phyloP scores from a whole-genome alignment of 2,888 invertebrate genomes.

The Amiota minor region DNA sequence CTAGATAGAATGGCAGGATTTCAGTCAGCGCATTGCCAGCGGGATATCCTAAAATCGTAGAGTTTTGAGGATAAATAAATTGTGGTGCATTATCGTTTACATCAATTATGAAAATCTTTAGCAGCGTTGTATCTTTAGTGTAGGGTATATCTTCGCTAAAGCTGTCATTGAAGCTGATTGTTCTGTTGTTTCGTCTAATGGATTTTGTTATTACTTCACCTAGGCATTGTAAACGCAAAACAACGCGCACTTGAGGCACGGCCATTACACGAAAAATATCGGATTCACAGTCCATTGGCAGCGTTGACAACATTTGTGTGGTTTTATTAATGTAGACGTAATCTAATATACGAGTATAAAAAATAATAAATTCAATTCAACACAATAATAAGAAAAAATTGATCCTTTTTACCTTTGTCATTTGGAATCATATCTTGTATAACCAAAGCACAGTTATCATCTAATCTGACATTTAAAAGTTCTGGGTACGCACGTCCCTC shows the following conservation, averaged over 20 bases:
- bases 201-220: background rate
- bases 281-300: constrained; percentile 56
- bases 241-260: constrained; percentile 53
- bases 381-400: background rate
- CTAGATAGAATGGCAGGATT: constrained; percentile 53
- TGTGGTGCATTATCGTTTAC: constrained; percentile 60
- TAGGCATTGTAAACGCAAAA: constrained; percentile 49
- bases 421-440: constrained; percentile 50
- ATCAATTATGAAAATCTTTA: constrained; percentile 57
- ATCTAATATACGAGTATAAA: too few relatives aligned
- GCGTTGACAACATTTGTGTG: constrained; percentile 51
- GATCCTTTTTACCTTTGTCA: constrained; percentile 48
- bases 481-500: constrained; percentile 51
- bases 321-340: constrained; percentile 51
- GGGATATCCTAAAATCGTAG: constrained; percentile 55
- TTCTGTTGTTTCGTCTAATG: background rate
- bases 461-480: constrained; percentile 46
- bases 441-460: constrained; percentile 47
- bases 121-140: constrained; percentile 47
- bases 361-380: background rate
- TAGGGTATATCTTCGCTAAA: constrained; percentile 51
- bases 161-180: constrained; percentile 10
- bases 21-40: constrained; percentile 42
- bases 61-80: constrained; percentile 46
- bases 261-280: constrained; percentile 46